Percentiles rank a stretch among this genome's conserved stretches.
Evolutionary conservation across 2,888 invertebrate species (phyloP).

Genomic region (Anorthoa munda): DNA sequence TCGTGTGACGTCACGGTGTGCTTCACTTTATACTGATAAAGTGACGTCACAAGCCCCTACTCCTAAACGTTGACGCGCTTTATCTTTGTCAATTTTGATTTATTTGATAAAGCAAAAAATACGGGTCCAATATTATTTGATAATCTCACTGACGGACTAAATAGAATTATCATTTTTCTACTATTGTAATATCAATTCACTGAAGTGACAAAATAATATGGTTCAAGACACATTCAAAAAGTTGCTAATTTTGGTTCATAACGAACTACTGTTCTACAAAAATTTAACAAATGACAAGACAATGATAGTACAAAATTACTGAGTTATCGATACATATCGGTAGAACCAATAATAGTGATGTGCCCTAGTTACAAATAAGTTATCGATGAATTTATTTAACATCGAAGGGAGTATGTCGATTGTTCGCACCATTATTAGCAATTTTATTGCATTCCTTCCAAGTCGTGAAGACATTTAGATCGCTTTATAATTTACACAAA

Average conservation of each 20-base stretch:
- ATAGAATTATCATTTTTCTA: too few species aligned
- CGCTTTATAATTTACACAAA: background rate
- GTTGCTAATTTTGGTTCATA: background rate
- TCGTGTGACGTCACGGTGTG: too few species aligned
- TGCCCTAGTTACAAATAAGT: constrained; percentile 41
- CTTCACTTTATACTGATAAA: too few species aligned
- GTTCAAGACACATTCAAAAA: background rate
- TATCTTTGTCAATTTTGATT: too few species aligned
- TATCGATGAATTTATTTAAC: constrained; percentile 21
- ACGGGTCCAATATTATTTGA: too few species aligned
- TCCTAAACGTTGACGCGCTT: too few species aligned
- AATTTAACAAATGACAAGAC: constrained; percentile 6
- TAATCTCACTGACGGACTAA: too few species aligned
- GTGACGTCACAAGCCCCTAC: too few species aligned
- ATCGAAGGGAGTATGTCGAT: constrained; percentile 33
- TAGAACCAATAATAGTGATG: constrained; percentile 53
- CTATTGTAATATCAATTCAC: background rate
- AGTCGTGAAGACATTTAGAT: background rate
- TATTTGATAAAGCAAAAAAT: too few species aligned
- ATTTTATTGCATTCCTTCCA: constrained; percentile 3
- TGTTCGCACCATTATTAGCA: constrained; percentile 15
- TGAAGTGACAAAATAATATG: background rate
- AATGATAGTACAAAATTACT: constrained; percentile 2
- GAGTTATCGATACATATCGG: constrained; percentile 15
- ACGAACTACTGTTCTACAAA: background rate